Evolutionary conservation across 2,888 invertebrate species (phyloP), one percentile per base, ranked within the genome.

Genomic region (Hydrotaea cyrtoneurina): DNA sequence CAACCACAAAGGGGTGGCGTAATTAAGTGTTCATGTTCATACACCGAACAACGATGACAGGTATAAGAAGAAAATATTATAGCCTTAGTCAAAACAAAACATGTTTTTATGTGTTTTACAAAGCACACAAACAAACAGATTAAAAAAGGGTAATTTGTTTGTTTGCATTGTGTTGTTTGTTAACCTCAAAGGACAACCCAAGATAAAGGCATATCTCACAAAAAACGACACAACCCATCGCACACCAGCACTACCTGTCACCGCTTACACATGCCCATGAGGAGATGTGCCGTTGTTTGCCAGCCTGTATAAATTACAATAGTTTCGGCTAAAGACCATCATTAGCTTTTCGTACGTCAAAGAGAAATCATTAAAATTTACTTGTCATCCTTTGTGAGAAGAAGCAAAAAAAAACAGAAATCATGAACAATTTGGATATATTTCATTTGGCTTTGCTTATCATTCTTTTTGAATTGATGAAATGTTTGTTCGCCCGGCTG

Each of bases 371-470:
- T 46, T 46, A 69, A 69, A 17, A 69, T 46, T 46, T 69, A 21
- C 43, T 46, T 62, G 31, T 23, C 31, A 62, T 31, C 62, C 13
- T 39, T 39, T n/a, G n/a, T n/a, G n/a, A 10, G 4, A 13, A 21
- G 26, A 31, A 31, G 17, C 64, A 19, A 62, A 4, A 23, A 1
- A 39, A 39, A 39, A 39, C 17, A 64, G 10, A 72, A 36, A 72
- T 55, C 13, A 74, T 57, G 59, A 43, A 74, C 2, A 74, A 26
- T 59, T 59, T 59, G 23, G 23, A 59, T 74, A 74, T 74, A 15
- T 39, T 59, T 57, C 46, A 59, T 15, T 21, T 74, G 8, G 74
- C 59, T 15, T 13, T 59, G 5, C 43, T 74, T 15, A 46, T 74
- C 46, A 36, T 74, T 13, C 8, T 59, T 21, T 74, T 23, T 7